Conservation (phyloP, 2,113 vertebrate species). For the Chaenocephalus aceratus region DNA sequence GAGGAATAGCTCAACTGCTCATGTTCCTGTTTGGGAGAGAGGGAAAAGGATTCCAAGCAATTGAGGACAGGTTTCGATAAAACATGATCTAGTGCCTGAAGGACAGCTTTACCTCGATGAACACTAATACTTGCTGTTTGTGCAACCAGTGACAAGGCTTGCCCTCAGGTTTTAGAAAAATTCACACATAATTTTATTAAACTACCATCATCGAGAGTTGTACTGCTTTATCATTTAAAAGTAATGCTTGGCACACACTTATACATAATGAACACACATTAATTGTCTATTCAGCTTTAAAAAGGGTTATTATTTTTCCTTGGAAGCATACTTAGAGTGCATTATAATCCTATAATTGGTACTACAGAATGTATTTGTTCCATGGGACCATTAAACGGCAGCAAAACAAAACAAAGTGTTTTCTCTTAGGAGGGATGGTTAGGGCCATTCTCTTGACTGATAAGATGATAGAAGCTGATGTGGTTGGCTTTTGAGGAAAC, state of each 20-base stretch:
- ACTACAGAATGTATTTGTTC: background rate
- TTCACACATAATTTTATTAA: too few relatives aligned
- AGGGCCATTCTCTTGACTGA: background rate
- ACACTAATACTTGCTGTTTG: too few relatives aligned
- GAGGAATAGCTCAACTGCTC: conserved; percentile 96
- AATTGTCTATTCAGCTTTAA: conserved; percentile 20
- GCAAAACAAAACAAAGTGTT: background rate
- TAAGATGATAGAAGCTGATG: conserved; percentile 5
- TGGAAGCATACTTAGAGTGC: conserved; percentile 1
- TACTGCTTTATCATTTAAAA: background rate
- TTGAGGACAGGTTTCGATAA: background rate
- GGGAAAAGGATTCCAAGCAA: background rate
- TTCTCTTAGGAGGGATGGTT: background rate
- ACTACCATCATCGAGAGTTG: too few relatives aligned
- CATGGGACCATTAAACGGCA: background rate
- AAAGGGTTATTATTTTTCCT: background rate
- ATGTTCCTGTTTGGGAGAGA: conserved; percentile 86
- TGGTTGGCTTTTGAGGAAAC: background rate
- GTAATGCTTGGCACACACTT: background rate
- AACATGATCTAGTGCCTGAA: too few relatives aligned
- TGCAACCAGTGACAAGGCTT: too few relatives aligned
- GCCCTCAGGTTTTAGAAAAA: too few relatives aligned
- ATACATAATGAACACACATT: background rate
- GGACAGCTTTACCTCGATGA: too few relatives aligned
- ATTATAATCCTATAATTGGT: background rate